These are phyloP conservation scores for Clunio marinus DNA, from an alignment of 2,888 invertebrate species.

Conservation along the genomic window DNA sequence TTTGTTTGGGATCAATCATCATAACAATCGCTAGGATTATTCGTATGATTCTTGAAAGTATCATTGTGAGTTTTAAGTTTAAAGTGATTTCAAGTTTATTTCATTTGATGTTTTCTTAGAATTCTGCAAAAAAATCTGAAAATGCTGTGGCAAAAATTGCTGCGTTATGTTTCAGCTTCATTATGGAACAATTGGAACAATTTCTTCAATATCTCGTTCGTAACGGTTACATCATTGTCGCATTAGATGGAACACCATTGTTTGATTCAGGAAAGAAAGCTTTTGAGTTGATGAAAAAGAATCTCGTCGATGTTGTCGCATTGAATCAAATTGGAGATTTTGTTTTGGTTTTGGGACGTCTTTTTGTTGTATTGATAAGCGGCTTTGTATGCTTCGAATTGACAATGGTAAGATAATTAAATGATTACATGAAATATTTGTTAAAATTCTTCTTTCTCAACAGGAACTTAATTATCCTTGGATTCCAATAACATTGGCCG, in stretches of 20 bases:
- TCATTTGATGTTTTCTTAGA: no score
- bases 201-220: slow-evolving; percentile 62
- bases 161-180: slow-evolving; percentile 59
- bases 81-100: no score
- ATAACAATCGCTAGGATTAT: slow-evolving; percentile 67
- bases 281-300: slow-evolving; percentile 58
- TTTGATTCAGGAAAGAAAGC: slow-evolving; percentile 61
- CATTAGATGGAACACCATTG: slow-evolving; percentile 63
- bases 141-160: slow-evolving; percentile 53
- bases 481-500: slow-evolving; percentile 60
- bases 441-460: slow-evolving; percentile 43
- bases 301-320: slow-evolving; percentile 63
- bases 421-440: background rate
- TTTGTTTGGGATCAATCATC: slow-evolving; percentile 71
- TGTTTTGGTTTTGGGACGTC: slow-evolving; percentile 64
- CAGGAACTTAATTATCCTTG: slow-evolving; percentile 58
- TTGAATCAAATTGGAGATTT: slow-evolving; percentile 74
- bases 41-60: slow-evolving; percentile 52
- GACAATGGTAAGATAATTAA: slow-evolving; percentile 44
- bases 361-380: slow-evolving; percentile 60
- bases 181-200: slow-evolving; percentile 63
- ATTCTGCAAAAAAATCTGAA: slow-evolving; percentile 52
- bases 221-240: slow-evolving; percentile 66
- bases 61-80: slow-evolving; percentile 41
- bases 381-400: slow-evolving; percentile 59